These are phyloP conservation scores for Coranthus polyacanthus DNA, from an alignment of 2,797 vertebrate species.

Conservation along the genomic window DNA sequence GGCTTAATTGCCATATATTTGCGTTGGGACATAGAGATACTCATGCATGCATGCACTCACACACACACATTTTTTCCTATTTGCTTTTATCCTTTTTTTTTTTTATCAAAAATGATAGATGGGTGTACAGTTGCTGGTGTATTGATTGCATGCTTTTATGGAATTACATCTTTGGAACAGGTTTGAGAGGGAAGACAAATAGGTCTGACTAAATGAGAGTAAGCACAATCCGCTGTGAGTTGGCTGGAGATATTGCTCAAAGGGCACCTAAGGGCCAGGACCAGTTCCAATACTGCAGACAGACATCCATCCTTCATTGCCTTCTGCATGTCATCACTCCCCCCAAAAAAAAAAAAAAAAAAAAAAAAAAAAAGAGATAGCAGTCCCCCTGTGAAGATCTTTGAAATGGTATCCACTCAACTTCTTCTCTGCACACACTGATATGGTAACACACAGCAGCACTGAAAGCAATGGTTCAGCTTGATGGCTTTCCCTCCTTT, in stretches of 20 bases:
- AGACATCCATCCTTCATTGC: slow-evolving; percentile 70
- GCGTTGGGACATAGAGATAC: slow-evolving; percentile 31
- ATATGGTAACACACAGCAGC: slow-evolving; percentile 51
- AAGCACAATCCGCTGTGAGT: slow-evolving; percentile 78
- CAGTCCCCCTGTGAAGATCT: slow-evolving; percentile 57
- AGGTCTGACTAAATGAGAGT: slow-evolving; percentile 82
- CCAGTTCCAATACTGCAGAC: slow-evolving; percentile 62
- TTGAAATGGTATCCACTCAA: slow-evolving; percentile 68
- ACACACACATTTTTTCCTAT: slow-evolving; percentile 57
- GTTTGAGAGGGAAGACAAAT: slow-evolving; percentile 85
- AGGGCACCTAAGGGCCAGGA: slow-evolving; percentile 66
- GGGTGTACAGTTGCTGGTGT: slow-evolving; percentile 80
- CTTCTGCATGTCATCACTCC: slow-evolving; percentile 59
- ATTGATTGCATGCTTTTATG: slow-evolving; percentile 90
- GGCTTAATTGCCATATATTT: slow-evolving; percentile 53
- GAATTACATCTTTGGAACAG: slow-evolving; percentile 87
- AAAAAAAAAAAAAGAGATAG: slow-evolving; percentile 49
- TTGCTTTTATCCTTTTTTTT: slow-evolving; percentile 61
- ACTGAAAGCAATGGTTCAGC: slow-evolving; percentile 65
- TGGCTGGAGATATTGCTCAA: slow-evolving; percentile 71
- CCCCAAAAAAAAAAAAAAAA: too few species aligned
- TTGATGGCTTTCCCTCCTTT: slow-evolving; percentile 70
- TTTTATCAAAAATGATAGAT: slow-evolving; percentile 84
- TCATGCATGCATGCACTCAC: slow-evolving; percentile 28
- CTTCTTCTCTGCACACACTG: slow-evolving; percentile 32